Conservation (phyloP, 2,797 vertebrate species). For the Paramormyrops hopkinsi region DNA sequence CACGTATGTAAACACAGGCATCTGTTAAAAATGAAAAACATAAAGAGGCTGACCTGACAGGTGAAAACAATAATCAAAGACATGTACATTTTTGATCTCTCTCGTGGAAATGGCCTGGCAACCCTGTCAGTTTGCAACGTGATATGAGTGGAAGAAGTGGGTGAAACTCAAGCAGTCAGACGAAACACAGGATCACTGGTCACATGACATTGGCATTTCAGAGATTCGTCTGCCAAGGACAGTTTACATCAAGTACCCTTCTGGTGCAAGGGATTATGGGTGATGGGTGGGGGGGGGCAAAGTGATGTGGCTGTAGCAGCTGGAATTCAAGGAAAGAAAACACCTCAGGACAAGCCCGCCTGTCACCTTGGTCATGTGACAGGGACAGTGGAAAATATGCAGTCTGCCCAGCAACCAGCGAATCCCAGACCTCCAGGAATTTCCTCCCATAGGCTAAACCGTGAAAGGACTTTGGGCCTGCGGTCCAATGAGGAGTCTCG, state of each 20-base stretch:
- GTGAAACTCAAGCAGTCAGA: not conserved
- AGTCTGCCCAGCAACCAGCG: not conserved
- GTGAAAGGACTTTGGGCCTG: constrained; percentile 2
- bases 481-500: not conserved
- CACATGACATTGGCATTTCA: not conserved
- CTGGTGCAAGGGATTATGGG: not conserved
- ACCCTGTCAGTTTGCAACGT: not conserved
- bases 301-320: constrained; percentile 1
- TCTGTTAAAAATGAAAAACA: constrained; percentile 1
- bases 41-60: not conserved
- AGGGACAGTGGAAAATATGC: not conserved
- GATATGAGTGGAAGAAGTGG: not conserved
- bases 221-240: not conserved
- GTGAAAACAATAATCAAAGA: not conserved
- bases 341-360: not conserved
- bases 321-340: not conserved
- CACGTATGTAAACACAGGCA: not conserved
- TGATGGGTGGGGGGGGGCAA: not conserved
- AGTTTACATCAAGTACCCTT: not conserved
- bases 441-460: constrained; percentile 2
- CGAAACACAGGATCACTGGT: not conserved
- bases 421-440: not conserved
- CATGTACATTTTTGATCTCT: not conserved
- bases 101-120: not conserved
- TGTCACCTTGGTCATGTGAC: not conserved